These are phyloP conservation scores for Drosophila orosa DNA, from an alignment of 1,140 invertebrate species.

Conservation along the genomic window DNA sequence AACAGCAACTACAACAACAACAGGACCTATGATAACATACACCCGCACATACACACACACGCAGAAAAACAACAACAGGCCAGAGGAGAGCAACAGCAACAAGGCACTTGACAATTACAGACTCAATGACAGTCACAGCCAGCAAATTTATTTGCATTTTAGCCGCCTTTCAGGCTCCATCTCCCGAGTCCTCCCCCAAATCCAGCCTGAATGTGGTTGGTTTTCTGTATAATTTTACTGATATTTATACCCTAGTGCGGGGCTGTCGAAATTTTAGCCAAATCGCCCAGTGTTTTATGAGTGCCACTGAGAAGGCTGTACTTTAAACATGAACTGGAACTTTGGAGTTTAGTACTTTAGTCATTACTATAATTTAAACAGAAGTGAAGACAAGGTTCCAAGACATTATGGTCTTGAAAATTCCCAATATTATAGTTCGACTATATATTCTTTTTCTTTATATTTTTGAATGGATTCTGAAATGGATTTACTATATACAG, in stretches of 20 bases:
- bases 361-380: neutral
- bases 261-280: constrained; percentile 4
- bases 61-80: constrained; percentile 40
- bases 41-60: constrained; percentile 21
- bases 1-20: constrained; percentile 29
- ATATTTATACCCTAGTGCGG: constrained; percentile 31
- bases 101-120: constrained; percentile 77
- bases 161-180: constrained; percentile 47
- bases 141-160: constrained; percentile 79
- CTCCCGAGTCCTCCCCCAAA: constrained; percentile 11
- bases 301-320: neutral
- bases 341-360: neutral
- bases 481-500: too few relatives aligned
- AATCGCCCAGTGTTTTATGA: constrained; percentile 3
- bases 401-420: fast-evolving
- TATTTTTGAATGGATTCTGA: neutral
- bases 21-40: constrained; percentile 12
- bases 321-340: neutral
- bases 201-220: neutral
- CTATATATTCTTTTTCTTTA: neutral
- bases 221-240: constrained; percentile 21
- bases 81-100: constrained; percentile 48
- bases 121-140: constrained; percentile 78
- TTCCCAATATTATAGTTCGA: neutral
- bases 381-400: neutral